phyloP scores from a whole-genome alignment of 2,888 invertebrate genomes.

The Drosophila merina region DNA sequence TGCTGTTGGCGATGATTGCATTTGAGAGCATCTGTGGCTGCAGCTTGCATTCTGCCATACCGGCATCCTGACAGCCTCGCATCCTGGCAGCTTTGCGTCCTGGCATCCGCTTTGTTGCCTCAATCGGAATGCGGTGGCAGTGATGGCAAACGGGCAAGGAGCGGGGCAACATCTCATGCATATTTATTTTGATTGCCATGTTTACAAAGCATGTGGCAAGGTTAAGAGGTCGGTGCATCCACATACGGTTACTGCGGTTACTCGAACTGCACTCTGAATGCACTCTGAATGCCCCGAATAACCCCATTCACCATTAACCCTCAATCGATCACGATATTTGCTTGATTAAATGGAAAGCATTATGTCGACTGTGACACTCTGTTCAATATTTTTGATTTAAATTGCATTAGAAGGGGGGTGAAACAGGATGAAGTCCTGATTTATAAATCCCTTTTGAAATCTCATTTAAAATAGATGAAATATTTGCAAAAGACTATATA shows the following conservation, averaged over 20 bases:
- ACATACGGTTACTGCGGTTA: constrained; percentile 12
- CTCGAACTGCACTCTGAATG: background rate
- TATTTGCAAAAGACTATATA: too few species aligned
- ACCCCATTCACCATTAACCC: constrained; percentile 2
- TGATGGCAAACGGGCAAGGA: constrained; percentile 10
- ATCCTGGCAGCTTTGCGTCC: background rate
- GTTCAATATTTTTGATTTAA: constrained; percentile 3
- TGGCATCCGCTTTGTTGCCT: constrained; percentile 33
- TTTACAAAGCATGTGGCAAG: constrained; percentile 37
- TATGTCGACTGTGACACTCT: background rate
- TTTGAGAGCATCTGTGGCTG: constrained; percentile 37
- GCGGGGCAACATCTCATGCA: constrained; percentile 34
- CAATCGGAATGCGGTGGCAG: constrained; percentile 46
- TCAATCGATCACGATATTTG: constrained; percentile 55
- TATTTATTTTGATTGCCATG: constrained; percentile 47
- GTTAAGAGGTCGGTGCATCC: constrained; percentile 27
- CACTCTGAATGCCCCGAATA: background rate
- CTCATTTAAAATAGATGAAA: too few species aligned
- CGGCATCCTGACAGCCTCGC: constrained; percentile 1
- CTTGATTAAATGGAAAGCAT: constrained; percentile 53
- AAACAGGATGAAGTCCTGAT: too few species aligned
- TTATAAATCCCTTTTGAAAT: too few species aligned
- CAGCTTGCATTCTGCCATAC: constrained; percentile 6
- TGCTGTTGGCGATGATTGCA: constrained; percentile 61
- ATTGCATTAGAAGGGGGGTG: constrained; percentile 4